A percentile compares a stretch with the other conserved stretches of the same genome.
Conservation (phyloP, 2,888 invertebrate genomes). For the Dromius quadrimaculatus region DNA sequence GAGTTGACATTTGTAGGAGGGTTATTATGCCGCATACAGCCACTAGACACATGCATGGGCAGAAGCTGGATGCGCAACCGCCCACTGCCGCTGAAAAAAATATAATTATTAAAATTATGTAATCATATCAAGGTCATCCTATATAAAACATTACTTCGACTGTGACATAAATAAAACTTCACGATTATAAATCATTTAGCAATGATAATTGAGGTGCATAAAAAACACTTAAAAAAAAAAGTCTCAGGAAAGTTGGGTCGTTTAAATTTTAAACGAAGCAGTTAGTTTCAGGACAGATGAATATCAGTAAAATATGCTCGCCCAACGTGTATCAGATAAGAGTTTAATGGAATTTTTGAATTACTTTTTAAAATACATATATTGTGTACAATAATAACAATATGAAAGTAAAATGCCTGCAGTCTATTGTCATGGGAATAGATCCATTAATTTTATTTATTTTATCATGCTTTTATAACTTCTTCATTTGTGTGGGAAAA, state of each 20-base stretch:
- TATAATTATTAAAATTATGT: too few relatives aligned
- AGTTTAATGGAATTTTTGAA: slow-evolving; percentile 48
- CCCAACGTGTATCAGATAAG: slow-evolving; percentile 45
- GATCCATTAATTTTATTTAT: too few relatives aligned
- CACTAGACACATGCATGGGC: slow-evolving; percentile 59
- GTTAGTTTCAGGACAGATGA: slow-evolving; percentile 43
- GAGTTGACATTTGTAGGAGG: slow-evolving; percentile 47
- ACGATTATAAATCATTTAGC: too few relatives aligned
- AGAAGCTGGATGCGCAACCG: slow-evolving; percentile 61
- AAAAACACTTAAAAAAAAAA: slow-evolving; percentile 31
- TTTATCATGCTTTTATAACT: too few relatives aligned
- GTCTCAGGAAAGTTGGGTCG: slow-evolving; percentile 40
- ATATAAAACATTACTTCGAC: too few relatives aligned
- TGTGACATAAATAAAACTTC: too few relatives aligned
- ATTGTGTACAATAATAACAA: neutral
- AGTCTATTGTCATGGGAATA: too few relatives aligned
- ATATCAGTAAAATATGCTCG: slow-evolving; percentile 42
- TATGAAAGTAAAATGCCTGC: too few relatives aligned
- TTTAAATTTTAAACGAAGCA: slow-evolving; percentile 49
- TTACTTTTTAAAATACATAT: slow-evolving; percentile 37
- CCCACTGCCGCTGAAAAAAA: slow-evolving; percentile 62
- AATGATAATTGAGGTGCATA: too few relatives aligned
- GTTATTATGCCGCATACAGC: slow-evolving; percentile 60
- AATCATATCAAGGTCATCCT: too few relatives aligned
- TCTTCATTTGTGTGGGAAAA: too few relatives aligned